A percentile compares a stretch with the other conserved stretches of the same genome.
Conservation (phyloP, 2,797 vertebrate species). For the Macropus fuliginosus region DNA sequence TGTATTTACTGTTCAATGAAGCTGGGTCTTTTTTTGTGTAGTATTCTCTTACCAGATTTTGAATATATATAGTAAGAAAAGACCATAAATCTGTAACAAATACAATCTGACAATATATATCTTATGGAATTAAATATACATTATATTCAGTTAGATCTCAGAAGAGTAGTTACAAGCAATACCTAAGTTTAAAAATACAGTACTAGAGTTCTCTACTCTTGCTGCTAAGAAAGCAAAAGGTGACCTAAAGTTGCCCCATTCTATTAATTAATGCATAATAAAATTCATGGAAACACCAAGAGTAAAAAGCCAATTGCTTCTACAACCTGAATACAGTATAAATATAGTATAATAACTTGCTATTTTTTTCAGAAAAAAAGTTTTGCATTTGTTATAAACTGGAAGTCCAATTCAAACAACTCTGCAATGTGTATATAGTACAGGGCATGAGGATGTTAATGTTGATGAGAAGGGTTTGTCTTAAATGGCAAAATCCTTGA, state of each 20-base stretch:
- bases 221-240: conserved; percentile 83
- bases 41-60: conserved; percentile 80
- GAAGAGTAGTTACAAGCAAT: conserved; percentile 84
- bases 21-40: conserved; percentile 79
- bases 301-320: conserved; percentile 83
- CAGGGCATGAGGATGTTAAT: conserved; percentile 62
- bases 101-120: conserved; percentile 84
- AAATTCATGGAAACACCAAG: conserved; percentile 83
- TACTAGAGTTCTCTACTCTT: conserved; percentile 81
- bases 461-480: conserved; percentile 62
- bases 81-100: conserved; percentile 82
- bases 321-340: conserved; percentile 82
- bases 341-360: conserved; percentile 79
- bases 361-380: conserved; percentile 80
- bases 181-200: conserved; percentile 84
- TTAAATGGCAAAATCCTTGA: conserved; percentile 72
- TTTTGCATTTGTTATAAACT: conserved; percentile 78
- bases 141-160: conserved; percentile 84
- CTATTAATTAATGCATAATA: conserved; percentile 79
- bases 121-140: conserved; percentile 85
- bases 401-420: conserved; percentile 79
- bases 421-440: conserved; percentile 73
- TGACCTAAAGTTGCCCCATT: conserved; percentile 79
- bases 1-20: conserved; percentile 75
- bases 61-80: conserved; percentile 82